Evolutionary conservation across 2,113 vertebrate genomes (phyloP).

Genomic region (Neolamprologus sp.): DNA sequence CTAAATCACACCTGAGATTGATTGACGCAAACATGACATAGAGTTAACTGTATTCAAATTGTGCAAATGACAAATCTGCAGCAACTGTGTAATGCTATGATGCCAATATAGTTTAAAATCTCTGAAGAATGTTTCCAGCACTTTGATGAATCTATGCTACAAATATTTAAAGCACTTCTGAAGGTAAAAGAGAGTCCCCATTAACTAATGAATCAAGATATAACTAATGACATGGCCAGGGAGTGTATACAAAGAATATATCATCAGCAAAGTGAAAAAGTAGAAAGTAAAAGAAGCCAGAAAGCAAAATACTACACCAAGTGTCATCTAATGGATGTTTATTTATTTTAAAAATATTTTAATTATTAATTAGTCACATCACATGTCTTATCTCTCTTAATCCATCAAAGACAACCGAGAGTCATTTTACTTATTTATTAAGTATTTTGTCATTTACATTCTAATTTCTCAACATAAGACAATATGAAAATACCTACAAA

Average conservation of each 20-base stretch:
- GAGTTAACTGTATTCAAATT: background rate
- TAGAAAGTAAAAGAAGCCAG: background rate
- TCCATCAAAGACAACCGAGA: background rate
- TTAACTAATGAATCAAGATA: background rate
- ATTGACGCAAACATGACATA: background rate
- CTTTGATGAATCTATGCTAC: background rate
- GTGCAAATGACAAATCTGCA: background rate
- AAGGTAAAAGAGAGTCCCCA: background rate
- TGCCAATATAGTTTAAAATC: background rate
- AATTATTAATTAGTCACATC: background rate
- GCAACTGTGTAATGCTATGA: background rate
- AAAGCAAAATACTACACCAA: background rate
- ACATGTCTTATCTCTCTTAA: background rate
- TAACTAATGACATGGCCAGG: background rate
- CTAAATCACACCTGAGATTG: background rate
- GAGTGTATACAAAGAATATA: background rate
- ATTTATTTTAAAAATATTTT: background rate
- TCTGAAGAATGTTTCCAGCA: background rate
- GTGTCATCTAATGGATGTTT: background rate
- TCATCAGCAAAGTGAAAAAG: background rate
- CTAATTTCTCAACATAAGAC: background rate
- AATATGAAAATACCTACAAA: background rate
- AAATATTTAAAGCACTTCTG: background rate
- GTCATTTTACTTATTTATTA: background rate
- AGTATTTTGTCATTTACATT: background rate